Percentiles rank a stretch among this genome's conserved stretches.
Conservation (phyloP, 1,140 invertebrate species). For the Temnothorax curvispinosus region DNA sequence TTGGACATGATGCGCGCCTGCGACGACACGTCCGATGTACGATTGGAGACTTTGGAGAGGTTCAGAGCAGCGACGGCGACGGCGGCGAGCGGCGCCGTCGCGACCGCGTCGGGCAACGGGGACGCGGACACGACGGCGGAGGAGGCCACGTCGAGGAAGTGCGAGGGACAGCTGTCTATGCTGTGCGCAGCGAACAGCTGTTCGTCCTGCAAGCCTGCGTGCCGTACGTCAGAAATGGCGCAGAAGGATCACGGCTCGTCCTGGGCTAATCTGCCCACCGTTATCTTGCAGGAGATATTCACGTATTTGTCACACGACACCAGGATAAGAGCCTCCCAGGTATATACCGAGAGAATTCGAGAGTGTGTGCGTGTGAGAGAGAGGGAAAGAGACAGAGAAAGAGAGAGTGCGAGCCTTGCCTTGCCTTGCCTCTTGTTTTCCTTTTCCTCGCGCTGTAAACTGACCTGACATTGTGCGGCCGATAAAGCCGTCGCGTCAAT, state of each 20-base stretch:
- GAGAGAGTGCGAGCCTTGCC: background rate
- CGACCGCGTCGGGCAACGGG: conserved; percentile 66
- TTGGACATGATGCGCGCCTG: conserved; percentile 64
- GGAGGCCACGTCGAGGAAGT: conserved; percentile 69
- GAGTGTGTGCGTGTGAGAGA: background rate
- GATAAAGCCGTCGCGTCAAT: conserved; percentile 31
- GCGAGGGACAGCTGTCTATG: conserved; percentile 75
- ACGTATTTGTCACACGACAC: conserved; percentile 87
- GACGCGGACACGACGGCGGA: background rate
- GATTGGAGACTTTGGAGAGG: conserved; percentile 23
- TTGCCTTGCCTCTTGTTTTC: conserved; percentile 4
- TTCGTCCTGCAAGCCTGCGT: conserved; percentile 75
- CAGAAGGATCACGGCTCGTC: conserved; percentile 77
- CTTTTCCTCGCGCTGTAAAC: conserved; percentile 39
- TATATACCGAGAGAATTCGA: conserved; percentile 51
- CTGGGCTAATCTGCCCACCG: conserved; percentile 88
- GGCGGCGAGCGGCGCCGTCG: conserved; percentile 41
- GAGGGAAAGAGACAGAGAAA: background rate
- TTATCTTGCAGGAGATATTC: conserved; percentile 88
- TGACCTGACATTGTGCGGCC: conserved; percentile 46
- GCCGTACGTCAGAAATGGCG: conserved; percentile 74
- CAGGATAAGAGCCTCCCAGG: conserved; percentile 87
- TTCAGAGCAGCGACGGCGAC: conserved; percentile 29
- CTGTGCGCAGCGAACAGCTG: conserved; percentile 79
- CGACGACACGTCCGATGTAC: conserved; percentile 46